A percentile compares a stretch with the other conserved stretches of the same genome.
phyloP scores from a whole-genome alignment of 2,888 invertebrate species.

The Macrosiphum euphorbiae region DNA sequence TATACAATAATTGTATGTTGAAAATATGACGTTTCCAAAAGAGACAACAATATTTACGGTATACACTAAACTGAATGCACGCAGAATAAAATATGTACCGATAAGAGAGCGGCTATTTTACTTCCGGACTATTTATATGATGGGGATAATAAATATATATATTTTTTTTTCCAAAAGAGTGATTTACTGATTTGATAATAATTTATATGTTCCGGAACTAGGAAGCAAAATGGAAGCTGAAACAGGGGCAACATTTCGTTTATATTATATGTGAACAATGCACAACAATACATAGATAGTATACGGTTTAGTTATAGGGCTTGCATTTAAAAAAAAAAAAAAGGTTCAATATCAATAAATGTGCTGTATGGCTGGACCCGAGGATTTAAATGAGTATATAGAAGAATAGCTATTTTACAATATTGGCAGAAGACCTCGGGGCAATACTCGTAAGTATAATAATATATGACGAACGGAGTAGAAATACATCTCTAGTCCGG shows the following conservation, averaged over 20 bases:
- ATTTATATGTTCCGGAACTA: slow-evolving; percentile 1
- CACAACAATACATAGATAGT: background rate
- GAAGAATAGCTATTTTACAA: background rate
- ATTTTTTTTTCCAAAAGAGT: background rate
- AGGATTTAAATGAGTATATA: background rate
- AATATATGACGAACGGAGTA: background rate
- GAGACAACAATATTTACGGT: background rate
- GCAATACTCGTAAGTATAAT: background rate
- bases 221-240: background rate
- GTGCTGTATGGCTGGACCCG: no score
- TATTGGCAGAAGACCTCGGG: background rate
- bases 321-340: background rate
- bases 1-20: background rate
- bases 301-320: background rate
- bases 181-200: slow-evolving; percentile 17
- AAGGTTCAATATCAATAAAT: background rate
- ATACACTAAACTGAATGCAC: background rate
- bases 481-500: background rate
- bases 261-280: background rate
- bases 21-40: background rate
- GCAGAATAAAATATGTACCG: background rate
- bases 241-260: background rate
- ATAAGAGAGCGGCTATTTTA: background rate
- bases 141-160: background rate
- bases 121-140: background rate